These are phyloP conservation scores for Musca vetustissima DNA, from an alignment of 1,140 invertebrate species.

Conservation along the genomic window DNA sequence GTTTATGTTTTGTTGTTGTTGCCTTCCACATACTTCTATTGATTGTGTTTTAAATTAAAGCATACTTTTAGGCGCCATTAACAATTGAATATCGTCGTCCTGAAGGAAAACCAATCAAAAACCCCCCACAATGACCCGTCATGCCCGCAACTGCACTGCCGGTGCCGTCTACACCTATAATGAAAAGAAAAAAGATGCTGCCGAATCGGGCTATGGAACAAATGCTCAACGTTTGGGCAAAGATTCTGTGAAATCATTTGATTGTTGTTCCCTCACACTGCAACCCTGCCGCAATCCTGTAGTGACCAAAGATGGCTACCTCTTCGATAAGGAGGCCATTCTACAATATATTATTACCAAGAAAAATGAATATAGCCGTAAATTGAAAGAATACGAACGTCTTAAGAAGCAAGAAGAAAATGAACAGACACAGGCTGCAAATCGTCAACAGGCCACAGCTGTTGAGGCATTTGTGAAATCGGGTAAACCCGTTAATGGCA, in stretches of 20 bases:
- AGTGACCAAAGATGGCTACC: conserved; percentile 78
- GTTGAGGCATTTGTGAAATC: conserved; percentile 76
- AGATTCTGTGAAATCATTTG: conserved; percentile 97
- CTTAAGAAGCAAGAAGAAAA: conserved; percentile 76
- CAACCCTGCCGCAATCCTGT: conserved; percentile 70
- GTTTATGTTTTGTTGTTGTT: too few relatives aligned
- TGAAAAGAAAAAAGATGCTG: conserved; percentile 95
- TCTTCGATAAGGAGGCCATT: conserved; percentile 98
- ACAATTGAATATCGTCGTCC: neutral
- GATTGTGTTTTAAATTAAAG: too few relatives aligned
- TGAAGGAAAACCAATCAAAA: neutral
- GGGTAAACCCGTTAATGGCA: conserved; percentile 41
- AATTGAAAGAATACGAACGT: conserved; percentile 92
- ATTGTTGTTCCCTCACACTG: conserved; percentile 95
- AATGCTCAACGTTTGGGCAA: conserved; percentile 78
- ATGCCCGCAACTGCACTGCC: conserved; percentile 96
- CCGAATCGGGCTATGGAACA: conserved; percentile 87
- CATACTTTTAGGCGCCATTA: too few relatives aligned
- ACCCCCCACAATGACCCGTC: conserved; percentile 75
- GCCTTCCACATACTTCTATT: too few relatives aligned
- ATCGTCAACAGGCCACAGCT: conserved; percentile 63
- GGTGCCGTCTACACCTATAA: conserved; percentile 98
- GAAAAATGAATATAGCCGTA: conserved; percentile 87
- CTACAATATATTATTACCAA: conserved; percentile 94
- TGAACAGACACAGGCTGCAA: conserved; percentile 56